Conservation (phyloP, 2,797 vertebrate species). For the Cryptoprocta ferox region DNA sequence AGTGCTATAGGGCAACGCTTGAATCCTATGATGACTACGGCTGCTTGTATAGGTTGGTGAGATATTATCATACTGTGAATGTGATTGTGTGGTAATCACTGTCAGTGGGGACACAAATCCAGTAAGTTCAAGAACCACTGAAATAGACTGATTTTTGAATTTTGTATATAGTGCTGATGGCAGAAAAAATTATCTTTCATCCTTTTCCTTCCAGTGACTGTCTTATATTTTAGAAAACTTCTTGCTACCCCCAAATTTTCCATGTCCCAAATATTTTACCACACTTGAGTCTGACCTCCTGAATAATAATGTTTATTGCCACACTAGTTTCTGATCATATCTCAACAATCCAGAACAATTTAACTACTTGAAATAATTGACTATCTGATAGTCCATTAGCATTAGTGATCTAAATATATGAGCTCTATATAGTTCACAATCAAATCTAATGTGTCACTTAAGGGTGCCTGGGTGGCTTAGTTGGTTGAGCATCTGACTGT, state of each 20-base stretch:
- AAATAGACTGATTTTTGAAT: not conserved
- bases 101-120: not conserved
- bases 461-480: too few relatives aligned
- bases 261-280: not conserved
- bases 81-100: not conserved
- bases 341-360: not conserved
- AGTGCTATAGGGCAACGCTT: not conserved
- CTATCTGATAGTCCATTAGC: not conserved
- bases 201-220: not conserved
- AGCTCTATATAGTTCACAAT: not conserved
- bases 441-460: slow-evolving; percentile 59
- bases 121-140: not conserved
- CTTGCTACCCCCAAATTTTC: not conserved
- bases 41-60: not conserved
- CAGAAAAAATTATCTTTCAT: not conserved
- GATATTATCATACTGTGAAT: not conserved
- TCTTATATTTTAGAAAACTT: not conserved
- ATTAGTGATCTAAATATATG: not conserved
- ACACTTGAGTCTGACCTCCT: not conserved
- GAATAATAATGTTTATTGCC: not conserved
- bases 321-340: not conserved
- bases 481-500: too few relatives aligned
- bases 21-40: not conserved
- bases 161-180: not conserved
- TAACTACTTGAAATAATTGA: slow-evolving; percentile 6